Conservation (phyloP, 2,797 vertebrate genomes). For the Myotis pilosus region DNA sequence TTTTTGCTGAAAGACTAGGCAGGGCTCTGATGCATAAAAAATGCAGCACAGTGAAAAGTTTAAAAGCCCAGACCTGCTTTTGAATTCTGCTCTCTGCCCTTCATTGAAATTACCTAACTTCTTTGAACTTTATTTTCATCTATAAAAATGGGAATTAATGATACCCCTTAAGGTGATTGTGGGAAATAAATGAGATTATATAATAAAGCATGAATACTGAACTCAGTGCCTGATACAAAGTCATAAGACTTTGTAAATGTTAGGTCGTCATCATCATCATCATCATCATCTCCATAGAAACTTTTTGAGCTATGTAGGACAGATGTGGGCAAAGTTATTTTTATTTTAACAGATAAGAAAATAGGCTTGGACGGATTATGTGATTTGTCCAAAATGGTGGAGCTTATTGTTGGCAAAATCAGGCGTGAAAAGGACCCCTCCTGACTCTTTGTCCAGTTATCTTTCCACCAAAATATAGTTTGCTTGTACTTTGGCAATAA, state of each 20-base stretch:
- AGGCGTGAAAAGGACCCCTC: not conserved
- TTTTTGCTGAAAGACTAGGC: constrained; percentile 1
- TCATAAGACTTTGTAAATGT: not conserved
- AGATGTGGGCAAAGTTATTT: not conserved
- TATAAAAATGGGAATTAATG: constrained; percentile 17
- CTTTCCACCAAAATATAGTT: not conserved
- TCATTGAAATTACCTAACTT: not conserved
- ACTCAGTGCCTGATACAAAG: not conserved
- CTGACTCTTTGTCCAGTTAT: not conserved
- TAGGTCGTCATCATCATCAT: not conserved
- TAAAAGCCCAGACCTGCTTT: not conserved
- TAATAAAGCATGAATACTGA: constrained; percentile 13
- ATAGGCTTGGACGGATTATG: not conserved
- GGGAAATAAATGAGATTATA: constrained; percentile 15
- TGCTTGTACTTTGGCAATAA: not conserved
- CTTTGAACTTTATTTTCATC: not conserved
- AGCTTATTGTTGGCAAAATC: not conserved
- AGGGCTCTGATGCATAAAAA: not conserved
- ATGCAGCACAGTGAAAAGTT: not conserved
- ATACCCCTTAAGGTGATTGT: not conserved
- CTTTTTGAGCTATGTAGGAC: not conserved
- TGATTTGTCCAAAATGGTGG: not conserved
- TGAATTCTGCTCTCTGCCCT: not conserved
- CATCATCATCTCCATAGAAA: not conserved
- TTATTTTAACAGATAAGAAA: constrained; percentile 32